Percentiles rank a stretch among this genome's conserved stretches.
Evolutionary conservation across 2,888 invertebrate species (phyloP).

Genomic region (Chalcosyrphus nemorum): DNA sequence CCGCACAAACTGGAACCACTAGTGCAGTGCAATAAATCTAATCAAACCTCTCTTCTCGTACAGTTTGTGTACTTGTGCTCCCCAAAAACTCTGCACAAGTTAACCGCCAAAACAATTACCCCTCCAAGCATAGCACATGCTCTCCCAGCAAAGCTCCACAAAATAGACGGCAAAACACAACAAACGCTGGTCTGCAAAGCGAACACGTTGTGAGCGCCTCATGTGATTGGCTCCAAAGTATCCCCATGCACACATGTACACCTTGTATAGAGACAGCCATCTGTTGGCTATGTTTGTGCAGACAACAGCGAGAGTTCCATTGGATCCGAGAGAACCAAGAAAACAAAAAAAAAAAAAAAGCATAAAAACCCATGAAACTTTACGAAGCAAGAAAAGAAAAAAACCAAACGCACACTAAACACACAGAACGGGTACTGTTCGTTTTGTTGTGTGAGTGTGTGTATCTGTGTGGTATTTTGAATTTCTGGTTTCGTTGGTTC

Average conservation of each 20-base stretch:
- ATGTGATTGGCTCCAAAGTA: conserved; percentile 55
- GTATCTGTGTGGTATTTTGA: conserved; percentile 68
- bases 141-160: conserved; percentile 4
- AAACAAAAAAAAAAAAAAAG: conserved; percentile 29
- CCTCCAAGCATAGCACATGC: conserved; percentile 52
- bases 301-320: conserved; percentile 46
- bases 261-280: conserved; percentile 34
- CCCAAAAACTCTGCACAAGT: conserved; percentile 18
- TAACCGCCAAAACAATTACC: conserved; percentile 46
- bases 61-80: not conserved
- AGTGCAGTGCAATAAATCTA: not conserved
- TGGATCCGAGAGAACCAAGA: conserved; percentile 40
- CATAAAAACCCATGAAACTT: conserved; percentile 37
- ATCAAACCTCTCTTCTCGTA: conserved; percentile 2
- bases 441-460: conserved; percentile 10
- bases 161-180: conserved; percentile 3
- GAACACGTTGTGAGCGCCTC: conserved; percentile 66
- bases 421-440: conserved; percentile 23
- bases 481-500: conserved; percentile 68
- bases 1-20: not conserved
- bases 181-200: conserved; percentile 50
- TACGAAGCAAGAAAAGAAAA: conserved; percentile 20
- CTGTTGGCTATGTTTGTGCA: conserved; percentile 62
- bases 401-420: conserved; percentile 48
- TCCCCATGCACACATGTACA: conserved; percentile 25